A percentile compares a stretch with the other conserved stretches of the same genome.
Evolutionary conservation across 1,140 invertebrate genomes (phyloP).

Genomic region (Drosophila simulans): DNA sequence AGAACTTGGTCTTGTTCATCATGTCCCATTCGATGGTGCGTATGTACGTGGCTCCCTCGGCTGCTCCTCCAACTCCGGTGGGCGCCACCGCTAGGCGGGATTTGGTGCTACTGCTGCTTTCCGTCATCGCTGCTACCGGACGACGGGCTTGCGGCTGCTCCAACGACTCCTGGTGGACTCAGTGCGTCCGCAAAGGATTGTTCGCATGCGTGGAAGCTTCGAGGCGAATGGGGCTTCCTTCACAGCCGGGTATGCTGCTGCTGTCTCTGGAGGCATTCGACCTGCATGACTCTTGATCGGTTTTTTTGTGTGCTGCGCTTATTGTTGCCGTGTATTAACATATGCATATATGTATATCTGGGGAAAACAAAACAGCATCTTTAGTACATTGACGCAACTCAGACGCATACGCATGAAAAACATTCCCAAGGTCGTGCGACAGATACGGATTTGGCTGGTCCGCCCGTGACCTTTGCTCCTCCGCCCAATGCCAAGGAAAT

Average conservation of each 20-base stretch:
- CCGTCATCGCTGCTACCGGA: slow-evolving; percentile 71
- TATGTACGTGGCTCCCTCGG: slow-evolving; percentile 86
- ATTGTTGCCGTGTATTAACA: slow-evolving; percentile 10
- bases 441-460: slow-evolving; percentile 3
- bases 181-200: slow-evolving; percentile 19
- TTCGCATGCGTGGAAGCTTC: slow-evolving; percentile 56
- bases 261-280: slow-evolving; percentile 43
- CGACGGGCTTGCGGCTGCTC: slow-evolving; percentile 25
- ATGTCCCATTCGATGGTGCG: slow-evolving; percentile 99
- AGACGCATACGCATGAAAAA: slow-evolving; percentile 49
- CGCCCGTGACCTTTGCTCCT: slow-evolving; percentile 22
- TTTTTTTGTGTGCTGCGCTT: slow-evolving; percentile 31
- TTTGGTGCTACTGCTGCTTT: slow-evolving; percentile 31
- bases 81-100: slow-evolving; percentile 48
- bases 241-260: slow-evolving; percentile 50
- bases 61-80: slow-evolving; percentile 21
- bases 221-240: slow-evolving; percentile 25
- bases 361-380: slow-evolving; percentile 12
- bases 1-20: slow-evolving; percentile 98
- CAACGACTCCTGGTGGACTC: slow-evolving; percentile 30
- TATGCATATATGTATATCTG: slow-evolving; percentile 20
- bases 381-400: slow-evolving; percentile 36
- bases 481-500: slow-evolving; percentile 5
- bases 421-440: slow-evolving; percentile 59
- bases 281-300: slow-evolving; percentile 45